A percentile compares a stretch with the other conserved stretches of the same genome.
Evolutionary conservation across 2,888 invertebrate genomes (phyloP).

Genomic region (Tetropium fuscum): DNA sequence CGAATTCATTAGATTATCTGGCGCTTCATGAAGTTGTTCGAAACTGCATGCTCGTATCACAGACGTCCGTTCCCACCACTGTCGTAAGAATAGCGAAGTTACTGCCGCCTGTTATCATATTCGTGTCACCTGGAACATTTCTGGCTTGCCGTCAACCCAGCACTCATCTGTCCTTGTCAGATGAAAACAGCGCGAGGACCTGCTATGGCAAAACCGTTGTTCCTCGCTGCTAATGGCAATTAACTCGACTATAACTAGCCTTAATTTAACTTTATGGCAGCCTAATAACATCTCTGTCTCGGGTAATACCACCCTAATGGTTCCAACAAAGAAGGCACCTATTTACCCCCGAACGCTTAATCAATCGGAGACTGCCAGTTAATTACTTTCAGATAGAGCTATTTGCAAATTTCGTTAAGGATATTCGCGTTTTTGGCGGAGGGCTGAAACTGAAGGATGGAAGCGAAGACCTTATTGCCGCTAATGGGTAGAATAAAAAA

Average conservation of each 20-base stretch:
- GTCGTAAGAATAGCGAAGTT: slow-evolving; percentile 12
- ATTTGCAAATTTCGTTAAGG: slow-evolving; percentile 25
- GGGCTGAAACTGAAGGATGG: neutral
- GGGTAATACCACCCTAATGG: slow-evolving; percentile 34
- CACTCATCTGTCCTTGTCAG: slow-evolving; percentile 43
- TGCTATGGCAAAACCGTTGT: slow-evolving; percentile 15
- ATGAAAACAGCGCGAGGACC: slow-evolving; percentile 36
- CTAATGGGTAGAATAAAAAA: too few relatives aligned
- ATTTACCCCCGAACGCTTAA: slow-evolving; percentile 31
- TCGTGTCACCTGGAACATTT: slow-evolving; percentile 42
- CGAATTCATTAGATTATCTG: neutral
- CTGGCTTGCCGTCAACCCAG: slow-evolving; percentile 28
- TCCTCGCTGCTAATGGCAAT: slow-evolving; percentile 45
- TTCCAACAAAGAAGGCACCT: slow-evolving; percentile 39
- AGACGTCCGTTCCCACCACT: neutral
- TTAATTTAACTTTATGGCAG: slow-evolving; percentile 48
- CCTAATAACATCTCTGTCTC: slow-evolving; percentile 43
- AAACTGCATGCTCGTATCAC: neutral
- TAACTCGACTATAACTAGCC: slow-evolving; percentile 51
- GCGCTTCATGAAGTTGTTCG: too few relatives aligned
- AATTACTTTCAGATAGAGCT: slow-evolving; percentile 32
- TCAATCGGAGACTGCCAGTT: slow-evolving; percentile 30
- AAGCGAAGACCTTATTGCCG: too few relatives aligned
- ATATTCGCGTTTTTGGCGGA: slow-evolving; percentile 17
- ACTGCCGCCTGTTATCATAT: slow-evolving; percentile 40